Percentiles rank a stretch among this genome's conserved stretches.
Conservation (phyloP, 2,113 vertebrate genomes). For the Cinclus cinclus region DNA sequence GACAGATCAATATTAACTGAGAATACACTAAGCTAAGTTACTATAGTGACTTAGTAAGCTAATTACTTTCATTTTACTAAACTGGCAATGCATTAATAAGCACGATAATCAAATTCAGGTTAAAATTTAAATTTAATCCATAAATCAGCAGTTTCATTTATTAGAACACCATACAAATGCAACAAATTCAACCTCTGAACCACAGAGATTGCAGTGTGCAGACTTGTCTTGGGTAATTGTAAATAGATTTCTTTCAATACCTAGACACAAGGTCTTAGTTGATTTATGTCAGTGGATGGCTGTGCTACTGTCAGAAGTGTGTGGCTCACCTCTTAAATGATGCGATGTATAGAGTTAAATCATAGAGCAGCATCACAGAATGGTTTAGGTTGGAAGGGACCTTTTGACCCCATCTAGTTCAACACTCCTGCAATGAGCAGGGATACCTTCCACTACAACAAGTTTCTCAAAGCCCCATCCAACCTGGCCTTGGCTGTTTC, state of each 20-base stretch:
- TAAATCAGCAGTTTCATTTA: neutral
- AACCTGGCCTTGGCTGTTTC: neutral
- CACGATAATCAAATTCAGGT: neutral
- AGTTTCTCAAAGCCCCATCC: neutral
- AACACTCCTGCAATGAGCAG: neutral
- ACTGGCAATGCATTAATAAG: neutral
- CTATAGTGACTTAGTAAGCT: neutral
- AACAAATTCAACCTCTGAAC: neutral
- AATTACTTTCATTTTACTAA: neutral
- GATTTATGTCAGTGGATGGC: neutral
- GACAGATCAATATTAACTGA: neutral
- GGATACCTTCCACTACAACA: neutral
- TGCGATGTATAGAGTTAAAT: neutral
- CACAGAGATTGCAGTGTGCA: neutral
- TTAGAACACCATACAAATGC: neutral
- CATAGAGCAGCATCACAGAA: neutral
- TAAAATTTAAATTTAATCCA: neutral
- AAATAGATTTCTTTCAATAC: neutral
- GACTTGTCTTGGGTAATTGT: neutral
- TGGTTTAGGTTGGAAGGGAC: neutral
- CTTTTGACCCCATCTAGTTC: neutral
- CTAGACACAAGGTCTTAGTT: neutral
- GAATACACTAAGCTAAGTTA: neutral
- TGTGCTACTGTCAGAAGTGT: neutral
- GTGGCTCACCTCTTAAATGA: neutral